Base-by-base conservation (phyloP, 2,113 vertebrate species). In the Apeltes quadracus region DNA sequence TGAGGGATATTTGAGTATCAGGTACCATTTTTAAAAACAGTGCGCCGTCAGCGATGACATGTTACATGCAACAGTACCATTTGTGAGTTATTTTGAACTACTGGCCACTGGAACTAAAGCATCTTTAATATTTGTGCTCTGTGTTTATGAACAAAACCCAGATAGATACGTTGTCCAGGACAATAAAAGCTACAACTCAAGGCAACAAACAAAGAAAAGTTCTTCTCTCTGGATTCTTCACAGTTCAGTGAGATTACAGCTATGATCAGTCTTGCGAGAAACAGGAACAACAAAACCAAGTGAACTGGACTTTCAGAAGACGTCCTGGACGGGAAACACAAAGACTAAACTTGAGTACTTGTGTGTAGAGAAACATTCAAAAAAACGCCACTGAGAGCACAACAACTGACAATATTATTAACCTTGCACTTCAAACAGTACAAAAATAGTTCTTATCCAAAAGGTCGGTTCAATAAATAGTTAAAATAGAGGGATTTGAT, bases 391-490 rank as follows among this genome's bases (percentile, higher is more conserved):
- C 22, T 32, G 50, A 73, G 23, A 70, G 77, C 58, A 62, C 68
- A 69, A 59, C 65, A 76, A 78, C 5, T 7, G 34, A 72, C 74
- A 79, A 81, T 55, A 82, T 83, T 72, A 87, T 75, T 59, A 61
- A 88, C 51, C 75, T 87, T 88, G 93, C 90, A 94, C 91, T 89
- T 88, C 11, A 59, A 87, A 92, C 87, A 95, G 94, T 98, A 98
- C 92, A 98, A 98, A 98, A 97, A 98, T 98, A 96, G 92, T 95
- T 97, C 93, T 95, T 90, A 94, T 95, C 91, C 80, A 82, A 93
- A 29, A 94, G 87, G 90, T 94, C 92, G 92, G 91, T 95, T 95
- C 91, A 97, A 98, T 98, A 98, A 98, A 98, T 98, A 96, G 87
- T 82, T 82, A 87, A 81, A 79, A 82, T 71, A 74, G 69, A 63